Evolutionary conservation across 2,888 invertebrate genomes (phyloP).

Genomic region (Orgyia antiqua): DNA sequence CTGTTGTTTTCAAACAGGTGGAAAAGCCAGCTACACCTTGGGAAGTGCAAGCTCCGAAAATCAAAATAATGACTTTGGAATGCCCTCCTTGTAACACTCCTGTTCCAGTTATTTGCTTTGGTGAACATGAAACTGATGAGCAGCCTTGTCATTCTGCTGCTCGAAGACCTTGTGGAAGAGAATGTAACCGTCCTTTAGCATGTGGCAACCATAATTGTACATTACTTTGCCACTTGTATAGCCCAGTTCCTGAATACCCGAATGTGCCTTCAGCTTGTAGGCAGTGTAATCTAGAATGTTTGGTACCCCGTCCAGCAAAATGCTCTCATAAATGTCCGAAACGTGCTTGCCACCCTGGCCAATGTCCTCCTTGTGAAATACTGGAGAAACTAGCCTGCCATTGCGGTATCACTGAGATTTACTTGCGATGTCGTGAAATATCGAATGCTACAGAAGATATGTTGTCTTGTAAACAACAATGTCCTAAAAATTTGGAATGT

Average conservation of each 20-base stretch:
- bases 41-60: slow-evolving; percentile 76
- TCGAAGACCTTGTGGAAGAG: slow-evolving; percentile 86
- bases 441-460: slow-evolving; percentile 67
- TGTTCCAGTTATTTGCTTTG: slow-evolving; percentile 84
- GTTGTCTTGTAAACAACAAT: slow-evolving; percentile 88
- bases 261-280: slow-evolving; percentile 67
- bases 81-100: slow-evolving; percentile 86
- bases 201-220: slow-evolving; percentile 90
- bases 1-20: slow-evolving; percentile 78
- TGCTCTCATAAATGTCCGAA: slow-evolving; percentile 86
- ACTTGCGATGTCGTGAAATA: slow-evolving; percentile 85
- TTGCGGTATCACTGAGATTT: slow-evolving; percentile 87
- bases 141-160: slow-evolving; percentile 84
- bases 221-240: slow-evolving; percentile 82
- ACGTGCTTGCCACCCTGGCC: slow-evolving; percentile 83
- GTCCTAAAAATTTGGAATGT: slow-evolving; percentile 91
- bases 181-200: slow-evolving; percentile 83
- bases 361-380: slow-evolving; percentile 86
- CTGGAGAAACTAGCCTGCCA: slow-evolving; percentile 86
- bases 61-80: slow-evolving; percentile 74
- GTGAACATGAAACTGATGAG: slow-evolving; percentile 82
- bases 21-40: slow-evolving; percentile 81
- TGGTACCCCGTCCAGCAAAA: slow-evolving; percentile 81
- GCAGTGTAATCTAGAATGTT: slow-evolving; percentile 75
- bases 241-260: slow-evolving; percentile 44